Evolutionary conservation across 1,140 invertebrate species (phyloP).

Genomic region (Lucilia cuprina): DNA sequence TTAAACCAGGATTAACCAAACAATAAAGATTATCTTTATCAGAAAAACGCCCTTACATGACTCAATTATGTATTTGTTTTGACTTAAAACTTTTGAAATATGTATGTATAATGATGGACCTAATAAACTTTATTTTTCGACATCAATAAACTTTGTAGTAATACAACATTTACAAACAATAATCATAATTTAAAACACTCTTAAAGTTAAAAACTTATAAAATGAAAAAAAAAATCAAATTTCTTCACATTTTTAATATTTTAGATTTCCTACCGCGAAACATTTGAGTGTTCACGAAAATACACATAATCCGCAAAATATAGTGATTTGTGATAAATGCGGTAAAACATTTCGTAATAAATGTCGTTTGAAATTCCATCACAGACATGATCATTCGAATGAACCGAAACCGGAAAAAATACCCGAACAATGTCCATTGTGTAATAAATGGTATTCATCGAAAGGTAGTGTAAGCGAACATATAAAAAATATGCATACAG

Average conservation of each 20-base stretch:
- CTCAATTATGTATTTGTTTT: too few species aligned
- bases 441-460: conserved; percentile 41
- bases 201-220: too few species aligned
- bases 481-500: conserved; percentile 5
- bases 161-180: too few species aligned
- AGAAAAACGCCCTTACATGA: too few species aligned
- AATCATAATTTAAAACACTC: too few species aligned
- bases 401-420: conserved; percentile 46
- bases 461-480: neutral
- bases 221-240: neutral
- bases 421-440: conserved; percentile 48
- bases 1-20: too few species aligned
- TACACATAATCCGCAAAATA: conserved; percentile 13
- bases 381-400: conserved; percentile 43
- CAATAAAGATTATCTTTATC: too few species aligned
- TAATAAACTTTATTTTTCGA: too few species aligned
- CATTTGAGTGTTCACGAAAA: neutral
- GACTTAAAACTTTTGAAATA: too few species aligned
- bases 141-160: too few species aligned
- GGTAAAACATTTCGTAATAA: conserved; percentile 54
- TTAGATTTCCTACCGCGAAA: conserved; percentile 3
- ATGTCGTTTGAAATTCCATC: conserved; percentile 49
- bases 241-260: neutral
- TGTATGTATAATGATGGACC: too few species aligned
- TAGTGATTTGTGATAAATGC: conserved; percentile 44